Percentiles rank a stretch among this genome's conserved stretches.
Evolutionary conservation across 2,113 vertebrate species (phyloP).

Genomic region (Thomomys bottae): DNA sequence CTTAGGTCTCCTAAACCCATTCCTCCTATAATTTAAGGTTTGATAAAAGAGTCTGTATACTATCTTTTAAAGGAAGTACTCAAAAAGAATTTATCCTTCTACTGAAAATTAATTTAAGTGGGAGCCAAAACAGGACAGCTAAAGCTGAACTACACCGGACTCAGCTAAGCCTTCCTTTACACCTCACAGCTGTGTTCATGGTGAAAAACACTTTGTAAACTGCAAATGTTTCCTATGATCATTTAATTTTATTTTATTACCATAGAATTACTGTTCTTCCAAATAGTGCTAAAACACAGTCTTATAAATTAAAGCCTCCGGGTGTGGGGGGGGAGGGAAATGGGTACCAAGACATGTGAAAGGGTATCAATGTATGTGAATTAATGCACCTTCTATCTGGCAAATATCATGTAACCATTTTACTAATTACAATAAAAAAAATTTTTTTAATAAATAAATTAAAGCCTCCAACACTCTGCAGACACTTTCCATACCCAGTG

Average conservation of each 20-base stretch:
- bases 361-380: no score
- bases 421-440: no score
- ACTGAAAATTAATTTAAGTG: constrained; percentile 17
- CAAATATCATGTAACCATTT: no score
- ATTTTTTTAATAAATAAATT: no score
- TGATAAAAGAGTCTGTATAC: neutral
- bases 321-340: no score
- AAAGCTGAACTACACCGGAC: neutral
- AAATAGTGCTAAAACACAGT: constrained; percentile 49
- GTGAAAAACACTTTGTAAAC: neutral
- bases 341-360: no score
- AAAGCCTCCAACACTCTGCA: constrained; percentile 6
- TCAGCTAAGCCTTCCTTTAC: constrained; percentile 6
- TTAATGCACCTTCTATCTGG: no score
- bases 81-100: constrained; percentile 28
- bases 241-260: constrained; percentile 44
- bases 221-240: constrained; percentile 62
- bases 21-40: neutral
- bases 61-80: neutral
- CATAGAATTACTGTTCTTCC: constrained; percentile 57
- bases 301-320: constrained; percentile 53
- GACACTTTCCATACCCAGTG: neutral
- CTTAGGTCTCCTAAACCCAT: neutral
- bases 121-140: constrained; percentile 24
- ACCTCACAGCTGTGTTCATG: neutral